Percentiles rank a stretch among this genome's conserved stretches.
Evolutionary conservation across 1,140 invertebrate species (phyloP).

Genomic region (Brachionus paranguensis): DNA sequence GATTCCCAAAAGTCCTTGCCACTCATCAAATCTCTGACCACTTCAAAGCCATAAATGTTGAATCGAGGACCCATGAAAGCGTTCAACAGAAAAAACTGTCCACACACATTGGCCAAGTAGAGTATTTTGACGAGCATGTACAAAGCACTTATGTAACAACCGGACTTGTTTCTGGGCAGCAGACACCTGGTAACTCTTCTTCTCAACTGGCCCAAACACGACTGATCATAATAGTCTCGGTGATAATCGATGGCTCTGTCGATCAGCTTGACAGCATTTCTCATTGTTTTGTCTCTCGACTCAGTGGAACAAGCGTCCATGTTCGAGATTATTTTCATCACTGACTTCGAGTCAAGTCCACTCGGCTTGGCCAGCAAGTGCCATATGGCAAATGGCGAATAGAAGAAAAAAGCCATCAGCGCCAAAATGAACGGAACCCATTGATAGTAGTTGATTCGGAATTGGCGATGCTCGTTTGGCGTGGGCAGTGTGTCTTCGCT

Average conservation of each 20-base stretch:
- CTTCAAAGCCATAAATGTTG: conserved; percentile 43
- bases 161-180: conserved; percentile 44
- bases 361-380: conserved; percentile 2
- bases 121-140: conserved; percentile 49
- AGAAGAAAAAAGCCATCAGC: conserved; percentile 37
- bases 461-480: background rate
- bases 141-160: conserved; percentile 48
- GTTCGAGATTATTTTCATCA: conserved; percentile 11
- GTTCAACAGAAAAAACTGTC: conserved; percentile 48
- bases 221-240: conserved; percentile 11
- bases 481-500: conserved; percentile 49
- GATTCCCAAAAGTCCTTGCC: conserved; percentile 42
- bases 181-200: background rate
- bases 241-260: conserved; percentile 38
- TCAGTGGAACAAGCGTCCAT: conserved; percentile 6
- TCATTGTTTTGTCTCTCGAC: conserved; percentile 14
- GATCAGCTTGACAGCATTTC: conserved; percentile 13
- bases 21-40: conserved; percentile 42
- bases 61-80: conserved; percentile 45
- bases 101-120: conserved; percentile 45
- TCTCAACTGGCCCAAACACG: background rate
- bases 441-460: conserved; percentile 37
- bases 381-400: conserved; percentile 38
- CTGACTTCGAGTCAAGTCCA: conserved; percentile 35
- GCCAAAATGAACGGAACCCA: conserved; percentile 41